These are phyloP conservation scores for Eriosoma lanigerum DNA, from an alignment of 1,140 invertebrate species.

Conservation along the genomic window DNA sequence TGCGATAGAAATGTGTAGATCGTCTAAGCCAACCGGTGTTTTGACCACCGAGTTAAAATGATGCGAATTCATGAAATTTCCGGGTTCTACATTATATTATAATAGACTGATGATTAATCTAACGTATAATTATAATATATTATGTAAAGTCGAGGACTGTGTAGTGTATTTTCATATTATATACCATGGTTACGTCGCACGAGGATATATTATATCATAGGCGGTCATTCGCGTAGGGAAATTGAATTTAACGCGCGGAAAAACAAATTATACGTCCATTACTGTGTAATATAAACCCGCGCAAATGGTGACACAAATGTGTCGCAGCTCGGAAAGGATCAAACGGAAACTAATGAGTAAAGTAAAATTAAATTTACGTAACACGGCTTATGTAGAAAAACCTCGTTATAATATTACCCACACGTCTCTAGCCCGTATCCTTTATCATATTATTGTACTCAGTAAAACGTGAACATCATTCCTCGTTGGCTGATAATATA, in stretches of 20 bases:
- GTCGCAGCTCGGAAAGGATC: not conserved
- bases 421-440: not conserved
- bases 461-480: not conserved
- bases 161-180: not conserved
- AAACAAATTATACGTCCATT: constrained; percentile 41
- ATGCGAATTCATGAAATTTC: no score
- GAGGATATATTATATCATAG: not conserved
- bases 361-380: constrained; percentile 33
- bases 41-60: no score
- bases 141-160: not conserved
- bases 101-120: no score
- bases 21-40: no score
- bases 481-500: not conserved
- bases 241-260: constrained; percentile 40
- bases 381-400: not conserved
- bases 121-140: no score
- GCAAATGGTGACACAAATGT: not conserved
- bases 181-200: not conserved
- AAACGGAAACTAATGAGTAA: constrained; percentile 22
- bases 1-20: no score
- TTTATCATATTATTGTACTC: no score
- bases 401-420: not conserved
- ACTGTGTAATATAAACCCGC: not conserved
- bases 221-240: not conserved
- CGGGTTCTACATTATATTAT: no score